These are phyloP conservation scores for Cordilura impudica DNA, from an alignment of 2,888 invertebrate species.

Conservation along the genomic window DNA sequence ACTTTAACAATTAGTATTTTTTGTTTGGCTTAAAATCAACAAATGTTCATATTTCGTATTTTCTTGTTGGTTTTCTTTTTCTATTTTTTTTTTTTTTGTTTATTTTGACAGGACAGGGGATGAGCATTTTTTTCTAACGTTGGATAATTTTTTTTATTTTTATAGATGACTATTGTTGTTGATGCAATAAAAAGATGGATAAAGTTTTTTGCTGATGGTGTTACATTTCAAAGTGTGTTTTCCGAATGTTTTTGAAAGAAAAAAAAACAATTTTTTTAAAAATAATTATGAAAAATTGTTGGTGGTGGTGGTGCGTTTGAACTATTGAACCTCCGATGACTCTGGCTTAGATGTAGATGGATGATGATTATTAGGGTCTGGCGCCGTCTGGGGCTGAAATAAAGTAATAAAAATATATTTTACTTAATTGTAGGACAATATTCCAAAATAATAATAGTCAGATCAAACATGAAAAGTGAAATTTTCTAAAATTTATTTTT, in stretches of 20 bases:
- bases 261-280: conserved; percentile 44
- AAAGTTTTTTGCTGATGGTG: background rate
- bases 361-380: conserved; percentile 91
- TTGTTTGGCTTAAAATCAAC: background rate
- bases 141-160: too few species aligned
- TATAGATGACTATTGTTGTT: background rate
- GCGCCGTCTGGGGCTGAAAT: conserved; percentile 87
- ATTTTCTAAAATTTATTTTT: conserved; percentile 43
- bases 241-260: conserved; percentile 25
- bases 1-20: conserved; percentile 6
- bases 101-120: background rate
- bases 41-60: background rate
- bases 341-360: conserved; percentile 83
- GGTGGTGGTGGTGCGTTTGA: conserved; percentile 66
- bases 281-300: conserved; percentile 51
- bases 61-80: background rate
- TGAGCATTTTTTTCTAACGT: background rate
- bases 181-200: background rate
- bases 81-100: background rate
- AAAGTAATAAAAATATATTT: conserved; percentile 19
- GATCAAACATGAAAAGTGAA: conserved; percentile 59
- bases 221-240: conserved; percentile 23
- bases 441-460: background rate
- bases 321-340: conserved; percentile 90
- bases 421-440: background rate